phyloP scores from a whole-genome alignment of 2,797 vertebrate species.

The Pseudotriccus pelzelni region DNA sequence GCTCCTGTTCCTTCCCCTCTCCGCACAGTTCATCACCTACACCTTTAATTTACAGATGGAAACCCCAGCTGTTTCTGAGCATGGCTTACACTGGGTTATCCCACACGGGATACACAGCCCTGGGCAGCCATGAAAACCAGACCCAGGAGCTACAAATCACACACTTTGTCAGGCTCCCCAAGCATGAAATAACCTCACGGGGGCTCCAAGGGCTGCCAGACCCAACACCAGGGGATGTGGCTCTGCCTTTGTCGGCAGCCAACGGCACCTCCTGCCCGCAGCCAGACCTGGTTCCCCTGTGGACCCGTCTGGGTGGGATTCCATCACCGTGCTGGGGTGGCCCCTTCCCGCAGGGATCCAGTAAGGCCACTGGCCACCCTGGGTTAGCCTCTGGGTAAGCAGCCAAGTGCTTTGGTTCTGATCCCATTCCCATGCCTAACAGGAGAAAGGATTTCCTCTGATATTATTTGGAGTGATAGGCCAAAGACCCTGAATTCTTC shows the following conservation, averaged over 20 bases:
- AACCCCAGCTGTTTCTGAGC: not conserved
- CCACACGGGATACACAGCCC: not conserved
- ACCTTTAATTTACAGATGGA: not conserved
- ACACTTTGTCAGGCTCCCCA: not conserved
- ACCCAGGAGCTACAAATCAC: not conserved
- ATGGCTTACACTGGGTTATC: not conserved
- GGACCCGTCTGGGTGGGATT: rapidly evolving
- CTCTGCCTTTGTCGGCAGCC: not conserved
- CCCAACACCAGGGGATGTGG: rapidly evolving
- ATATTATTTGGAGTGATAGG: not conserved
- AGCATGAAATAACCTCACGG: not conserved
- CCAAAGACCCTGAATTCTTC: not conserved
- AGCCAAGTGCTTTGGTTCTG: not conserved
- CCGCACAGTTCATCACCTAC: not conserved
- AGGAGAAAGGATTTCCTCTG: not conserved
- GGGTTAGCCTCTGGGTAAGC: rapidly evolving
- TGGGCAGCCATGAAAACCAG: not conserved
- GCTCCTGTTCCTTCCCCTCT: not conserved
- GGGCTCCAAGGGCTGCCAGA: not conserved
- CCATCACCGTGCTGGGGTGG: not conserved
- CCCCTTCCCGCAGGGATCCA: not conserved
- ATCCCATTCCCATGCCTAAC: rapidly evolving
- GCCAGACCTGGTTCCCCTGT: not conserved
- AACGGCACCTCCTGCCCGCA: not conserved
- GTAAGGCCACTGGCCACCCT: no score